Conservation (phyloP, 1,140 invertebrate genomes). For the Cydia fagiglandana region DNA sequence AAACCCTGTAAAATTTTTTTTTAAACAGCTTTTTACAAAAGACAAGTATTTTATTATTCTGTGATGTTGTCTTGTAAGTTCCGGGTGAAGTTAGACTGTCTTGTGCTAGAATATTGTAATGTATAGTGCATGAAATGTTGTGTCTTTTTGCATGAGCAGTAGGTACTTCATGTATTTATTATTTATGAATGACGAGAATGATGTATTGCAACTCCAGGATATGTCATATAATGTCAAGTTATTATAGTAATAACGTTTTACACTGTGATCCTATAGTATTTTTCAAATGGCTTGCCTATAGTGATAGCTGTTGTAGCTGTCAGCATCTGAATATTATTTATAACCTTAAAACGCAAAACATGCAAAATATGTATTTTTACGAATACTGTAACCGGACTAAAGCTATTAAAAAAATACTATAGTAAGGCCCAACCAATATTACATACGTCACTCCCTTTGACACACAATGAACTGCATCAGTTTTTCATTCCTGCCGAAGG, state of each 20-base stretch:
- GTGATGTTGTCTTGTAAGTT: constrained; percentile 27
- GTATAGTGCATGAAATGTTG: constrained; percentile 51
- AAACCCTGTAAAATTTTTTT: background rate
- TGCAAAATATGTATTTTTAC: too few species aligned
- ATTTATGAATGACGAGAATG: background rate
- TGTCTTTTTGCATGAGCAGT: constrained; percentile 57
- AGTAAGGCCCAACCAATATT: too few species aligned
- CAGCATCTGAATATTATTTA: too few species aligned
- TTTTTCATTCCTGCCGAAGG: too few species aligned
- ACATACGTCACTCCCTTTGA: too few species aligned
- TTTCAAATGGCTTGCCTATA: too few species aligned
- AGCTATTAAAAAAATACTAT: too few species aligned
- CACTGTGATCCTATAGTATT: background rate
- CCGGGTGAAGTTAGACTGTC: constrained; percentile 34
- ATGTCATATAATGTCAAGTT: constrained; percentile 1
- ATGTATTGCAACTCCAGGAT: background rate
- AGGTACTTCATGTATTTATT: constrained; percentile 4
- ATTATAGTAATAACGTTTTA: background rate
- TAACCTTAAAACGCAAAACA: too few species aligned
- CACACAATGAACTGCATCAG: too few species aligned
- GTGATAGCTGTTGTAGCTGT: too few species aligned
- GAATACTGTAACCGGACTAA: too few species aligned
- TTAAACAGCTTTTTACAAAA: constrained; percentile 26
- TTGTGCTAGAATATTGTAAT: constrained; percentile 44
- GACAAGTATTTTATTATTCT: constrained; percentile 5